These are phyloP conservation scores for Atethmia centrago DNA, from an alignment of 2,888 invertebrate genomes.

Conservation along the genomic window DNA sequence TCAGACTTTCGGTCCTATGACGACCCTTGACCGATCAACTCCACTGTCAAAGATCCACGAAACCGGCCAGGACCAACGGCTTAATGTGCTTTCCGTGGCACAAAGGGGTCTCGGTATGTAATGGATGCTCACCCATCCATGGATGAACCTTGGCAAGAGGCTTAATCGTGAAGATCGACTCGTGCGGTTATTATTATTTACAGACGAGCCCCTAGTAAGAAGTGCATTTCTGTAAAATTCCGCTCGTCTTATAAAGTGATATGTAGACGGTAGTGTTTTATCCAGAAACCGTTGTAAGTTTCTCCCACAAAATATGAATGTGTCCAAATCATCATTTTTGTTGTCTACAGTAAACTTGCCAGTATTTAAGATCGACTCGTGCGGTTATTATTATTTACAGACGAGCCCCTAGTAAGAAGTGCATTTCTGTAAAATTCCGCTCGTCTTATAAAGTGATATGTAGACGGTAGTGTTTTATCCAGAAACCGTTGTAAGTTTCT, in stretches of 20 bases:
- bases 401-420: too few relatives aligned
- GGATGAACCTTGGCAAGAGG: not conserved
- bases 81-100: too few relatives aligned
- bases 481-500: not conserved
- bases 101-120: too few relatives aligned
- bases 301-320: not conserved
- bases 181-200: not conserved
- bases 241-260: not conserved
- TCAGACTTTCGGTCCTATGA: too few relatives aligned
- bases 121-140: not conserved
- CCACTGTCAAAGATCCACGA: too few relatives aligned
- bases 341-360: slow-evolving; percentile 84
- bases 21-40: too few relatives aligned
- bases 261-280: not conserved
- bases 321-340: not conserved
- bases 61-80: too few relatives aligned
- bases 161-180: not conserved
- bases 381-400: too few relatives aligned
- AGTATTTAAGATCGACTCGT: too few relatives aligned
- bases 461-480: not conserved
- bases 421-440: too few relatives aligned
- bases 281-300: not conserved
- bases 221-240: too few relatives aligned
- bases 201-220: too few relatives aligned
- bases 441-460: not conserved